Evolutionary conservation across 1,140 invertebrate species (phyloP).

Genomic region (Drosophila obscura): DNA sequence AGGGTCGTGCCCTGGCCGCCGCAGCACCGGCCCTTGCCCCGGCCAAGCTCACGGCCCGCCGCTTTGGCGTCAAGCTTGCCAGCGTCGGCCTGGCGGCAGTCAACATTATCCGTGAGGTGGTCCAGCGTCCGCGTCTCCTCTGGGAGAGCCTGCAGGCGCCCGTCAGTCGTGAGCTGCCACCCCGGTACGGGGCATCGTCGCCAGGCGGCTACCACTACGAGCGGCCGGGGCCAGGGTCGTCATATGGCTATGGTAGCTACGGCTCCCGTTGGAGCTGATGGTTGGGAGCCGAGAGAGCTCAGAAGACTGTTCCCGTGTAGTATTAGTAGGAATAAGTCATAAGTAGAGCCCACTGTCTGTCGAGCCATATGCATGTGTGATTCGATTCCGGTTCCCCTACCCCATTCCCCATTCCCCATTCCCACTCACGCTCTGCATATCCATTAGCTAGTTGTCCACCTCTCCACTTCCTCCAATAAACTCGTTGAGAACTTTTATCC

Average conservation of each 20-base stretch:
- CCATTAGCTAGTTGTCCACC: too few species aligned
- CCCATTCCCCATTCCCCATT: too few species aligned
- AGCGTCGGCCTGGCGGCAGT: slow-evolving; percentile 78
- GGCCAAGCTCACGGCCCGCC: slow-evolving; percentile 58
- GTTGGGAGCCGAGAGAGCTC: slow-evolving; percentile 10
- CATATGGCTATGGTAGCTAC: slow-evolving; percentile 38
- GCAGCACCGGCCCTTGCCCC: slow-evolving; percentile 29
- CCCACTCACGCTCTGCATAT: too few species aligned
- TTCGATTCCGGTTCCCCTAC: slow-evolving; percentile 9
- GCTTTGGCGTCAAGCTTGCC: slow-evolving; percentile 76
- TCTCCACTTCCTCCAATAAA: not conserved
- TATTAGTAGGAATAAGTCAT: slow-evolving; percentile 55
- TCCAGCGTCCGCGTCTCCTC: slow-evolving; percentile 65
- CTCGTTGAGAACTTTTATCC: slow-evolving; percentile 19
- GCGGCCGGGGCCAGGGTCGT: slow-evolving; percentile 31
- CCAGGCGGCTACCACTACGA: slow-evolving; percentile 55
- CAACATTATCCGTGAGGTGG: slow-evolving; percentile 78
- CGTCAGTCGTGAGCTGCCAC: slow-evolving; percentile 66
- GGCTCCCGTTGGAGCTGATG: slow-evolving; percentile 55
- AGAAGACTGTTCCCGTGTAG: slow-evolving; percentile 46
- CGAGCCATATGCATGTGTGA: slow-evolving; percentile 38
- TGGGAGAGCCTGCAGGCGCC: slow-evolving; percentile 71
- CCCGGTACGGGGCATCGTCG: slow-evolving; percentile 8
- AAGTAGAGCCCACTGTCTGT: slow-evolving; percentile 13
- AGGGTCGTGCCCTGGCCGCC: slow-evolving; percentile 58